Evolutionary conservation across 1,140 invertebrate genomes (phyloP).

Genomic region (Epicauta chinensis): DNA sequence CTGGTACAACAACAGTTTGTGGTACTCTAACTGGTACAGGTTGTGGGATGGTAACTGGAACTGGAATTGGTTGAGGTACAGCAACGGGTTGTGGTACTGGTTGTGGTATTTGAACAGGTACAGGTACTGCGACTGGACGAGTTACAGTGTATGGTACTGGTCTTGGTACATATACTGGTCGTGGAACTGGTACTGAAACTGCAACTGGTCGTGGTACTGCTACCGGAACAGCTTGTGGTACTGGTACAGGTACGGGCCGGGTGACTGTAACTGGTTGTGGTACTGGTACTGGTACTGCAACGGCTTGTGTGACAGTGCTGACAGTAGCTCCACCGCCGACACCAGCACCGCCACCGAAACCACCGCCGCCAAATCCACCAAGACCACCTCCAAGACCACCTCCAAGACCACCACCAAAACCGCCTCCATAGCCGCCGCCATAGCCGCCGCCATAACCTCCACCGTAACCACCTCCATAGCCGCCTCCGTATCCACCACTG

Average conservation of each 20-base stretch:
- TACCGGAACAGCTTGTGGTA: slow-evolving; percentile 51
- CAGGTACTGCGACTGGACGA: slow-evolving; percentile 39
- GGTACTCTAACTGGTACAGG: slow-evolving; percentile 27
- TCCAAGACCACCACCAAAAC: background rate
- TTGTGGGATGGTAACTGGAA: slow-evolving; percentile 24
- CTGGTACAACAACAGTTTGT: slow-evolving; percentile 20
- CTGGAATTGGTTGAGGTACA: slow-evolving; percentile 32
- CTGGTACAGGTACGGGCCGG: slow-evolving; percentile 50
- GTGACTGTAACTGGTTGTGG: slow-evolving; percentile 42
- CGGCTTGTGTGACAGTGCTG: slow-evolving; percentile 34
- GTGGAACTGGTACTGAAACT: slow-evolving; percentile 51
- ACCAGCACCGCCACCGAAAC: slow-evolving; percentile 1
- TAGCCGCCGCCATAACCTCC: no score
- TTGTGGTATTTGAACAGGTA: slow-evolving; percentile 9
- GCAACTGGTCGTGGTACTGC: slow-evolving; percentile 52
- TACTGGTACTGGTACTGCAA: slow-evolving; percentile 34
- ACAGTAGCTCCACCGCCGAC: background rate
- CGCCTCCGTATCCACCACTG: slow-evolving; percentile 7
- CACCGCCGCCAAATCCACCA: slow-evolving; percentile 9
- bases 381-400: slow-evolving; percentile 13
- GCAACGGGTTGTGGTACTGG: slow-evolving; percentile 33
- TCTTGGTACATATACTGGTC: slow-evolving; percentile 25
- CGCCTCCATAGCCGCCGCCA: background rate
- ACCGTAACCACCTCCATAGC: slow-evolving; percentile 16
- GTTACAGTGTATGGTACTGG: slow-evolving; percentile 36